Evolutionary conservation across 2,888 invertebrate species (phyloP).

Genomic region (Mylabris sibirica): DNA sequence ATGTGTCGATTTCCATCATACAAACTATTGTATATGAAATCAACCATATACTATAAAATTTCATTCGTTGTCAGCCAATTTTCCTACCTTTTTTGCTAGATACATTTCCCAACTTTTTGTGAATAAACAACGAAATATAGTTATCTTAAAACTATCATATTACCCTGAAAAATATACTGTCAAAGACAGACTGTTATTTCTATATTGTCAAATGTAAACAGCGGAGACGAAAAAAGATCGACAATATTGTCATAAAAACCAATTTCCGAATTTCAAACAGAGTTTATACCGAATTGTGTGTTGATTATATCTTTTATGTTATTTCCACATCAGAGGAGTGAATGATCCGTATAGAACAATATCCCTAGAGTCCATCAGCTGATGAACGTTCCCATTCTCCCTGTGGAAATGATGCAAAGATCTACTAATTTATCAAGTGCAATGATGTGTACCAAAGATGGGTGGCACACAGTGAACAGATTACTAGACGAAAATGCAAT

Average conservation of each 20-base stretch:
- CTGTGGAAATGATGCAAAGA: slow-evolving; percentile 42
- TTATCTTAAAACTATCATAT: slow-evolving; percentile 2
- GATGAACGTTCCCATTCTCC: slow-evolving; percentile 43
- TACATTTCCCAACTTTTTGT: background rate
- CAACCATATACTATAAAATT: slow-evolving; percentile 6
- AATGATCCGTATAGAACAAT: slow-evolving; percentile 43
- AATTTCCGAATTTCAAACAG: background rate
- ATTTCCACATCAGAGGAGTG: slow-evolving; percentile 41
- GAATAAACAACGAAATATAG: slow-evolving; percentile 1
- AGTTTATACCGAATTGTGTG: slow-evolving; percentile 25
- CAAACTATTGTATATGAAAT: background rate
- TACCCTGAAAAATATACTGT: background rate
- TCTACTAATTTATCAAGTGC: slow-evolving; percentile 50
- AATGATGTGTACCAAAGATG: slow-evolving; percentile 45
- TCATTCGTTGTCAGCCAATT: slow-evolving; percentile 6
- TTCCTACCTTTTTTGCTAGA: background rate
- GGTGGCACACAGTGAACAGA: background rate
- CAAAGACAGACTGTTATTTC: background rate
- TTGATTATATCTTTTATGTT: slow-evolving; percentile 43
- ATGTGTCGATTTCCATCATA: background rate
- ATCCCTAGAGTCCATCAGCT: slow-evolving; percentile 50
- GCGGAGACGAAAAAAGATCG: background rate
- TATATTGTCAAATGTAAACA: background rate
- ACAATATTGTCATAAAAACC: background rate
- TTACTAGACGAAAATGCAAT: background rate